A percentile compares a stretch with the other conserved stretches of the same genome.
Evolutionary conservation across 2,888 invertebrate genomes (phyloP).

Genomic region (Andrena dorsata): DNA sequence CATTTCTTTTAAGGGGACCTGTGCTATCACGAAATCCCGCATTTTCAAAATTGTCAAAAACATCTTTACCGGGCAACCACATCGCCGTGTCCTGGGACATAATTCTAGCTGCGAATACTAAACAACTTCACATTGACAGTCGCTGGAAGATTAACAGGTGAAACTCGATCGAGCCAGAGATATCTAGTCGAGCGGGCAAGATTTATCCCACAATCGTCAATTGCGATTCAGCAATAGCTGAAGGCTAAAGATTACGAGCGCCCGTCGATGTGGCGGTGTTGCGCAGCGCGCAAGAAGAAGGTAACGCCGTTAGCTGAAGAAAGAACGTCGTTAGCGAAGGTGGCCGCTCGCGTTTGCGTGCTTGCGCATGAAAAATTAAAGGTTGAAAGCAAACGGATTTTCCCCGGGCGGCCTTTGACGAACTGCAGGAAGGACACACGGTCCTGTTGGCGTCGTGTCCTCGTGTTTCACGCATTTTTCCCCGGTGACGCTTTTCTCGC

Average conservation of each 20-base stretch:
- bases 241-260: not conserved
- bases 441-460: slow-evolving; percentile 39
- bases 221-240: not conserved
- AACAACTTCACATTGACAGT: too few species aligned
- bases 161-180: too few species aligned
- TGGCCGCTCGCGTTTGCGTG: slow-evolving; percentile 43
- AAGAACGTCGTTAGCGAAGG: slow-evolving; percentile 64
- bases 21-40: too few species aligned
- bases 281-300: not conserved
- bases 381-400: slow-evolving; percentile 70
- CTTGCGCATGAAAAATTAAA: slow-evolving; percentile 67
- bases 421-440: slow-evolving; percentile 51
- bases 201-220: not conserved
- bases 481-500: slow-evolving; percentile 67
- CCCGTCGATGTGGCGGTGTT: not conserved
- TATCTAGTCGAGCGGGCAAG: too few species aligned
- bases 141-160: too few species aligned
- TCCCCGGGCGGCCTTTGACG: slow-evolving; percentile 67
- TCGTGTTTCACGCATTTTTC: slow-evolving; percentile 67
- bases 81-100: too few species aligned
- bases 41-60: too few species aligned
- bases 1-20: too few species aligned
- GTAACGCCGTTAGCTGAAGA: slow-evolving; percentile 30
- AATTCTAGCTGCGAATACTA: too few species aligned
- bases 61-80: too few species aligned